phyloP scores from a whole-genome alignment of 1,140 invertebrate species.

The Dufourea novaeangliae region DNA sequence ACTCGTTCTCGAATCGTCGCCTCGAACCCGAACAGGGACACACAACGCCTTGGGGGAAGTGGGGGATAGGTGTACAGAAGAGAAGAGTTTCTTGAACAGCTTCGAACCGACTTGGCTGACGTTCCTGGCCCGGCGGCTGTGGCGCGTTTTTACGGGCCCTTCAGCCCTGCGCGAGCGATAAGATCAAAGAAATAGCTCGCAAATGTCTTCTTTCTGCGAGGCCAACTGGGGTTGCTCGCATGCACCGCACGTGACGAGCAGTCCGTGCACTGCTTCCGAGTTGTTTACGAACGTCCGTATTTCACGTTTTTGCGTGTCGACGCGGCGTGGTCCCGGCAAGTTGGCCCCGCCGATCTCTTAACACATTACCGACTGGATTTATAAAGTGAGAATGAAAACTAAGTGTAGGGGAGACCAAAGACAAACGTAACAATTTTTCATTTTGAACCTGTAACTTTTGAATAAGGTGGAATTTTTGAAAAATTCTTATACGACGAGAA shows the following conservation, averaged over 20 bases:
- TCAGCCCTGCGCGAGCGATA: conserved; percentile 7
- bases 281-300: conserved; percentile 35
- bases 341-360: background rate
- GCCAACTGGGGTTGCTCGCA: background rate
- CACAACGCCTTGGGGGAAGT: too few species aligned
- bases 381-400: too few species aligned
- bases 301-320: conserved; percentile 15
- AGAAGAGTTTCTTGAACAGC: conserved; percentile 13
- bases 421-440: too few species aligned
- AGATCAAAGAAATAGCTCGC: conserved; percentile 41
- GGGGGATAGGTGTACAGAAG: background rate
- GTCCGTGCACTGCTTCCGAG: conserved; percentile 21
- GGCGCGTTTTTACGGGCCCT: conserved; percentile 5
- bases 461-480: too few species aligned
- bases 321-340: background rate
- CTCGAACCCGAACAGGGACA: too few species aligned
- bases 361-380: too few species aligned
- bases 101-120: conserved; percentile 12
- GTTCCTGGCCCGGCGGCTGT: background rate
- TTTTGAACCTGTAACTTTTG: too few species aligned
- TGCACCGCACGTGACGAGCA: conserved; percentile 7
- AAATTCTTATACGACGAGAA: too few species aligned
- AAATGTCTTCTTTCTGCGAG: conserved; percentile 35
- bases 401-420: too few species aligned
- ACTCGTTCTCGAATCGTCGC: too few species aligned